Base-by-base conservation (phyloP, 2,888 invertebrate genomes). In the Synergus japonicus region DNA sequence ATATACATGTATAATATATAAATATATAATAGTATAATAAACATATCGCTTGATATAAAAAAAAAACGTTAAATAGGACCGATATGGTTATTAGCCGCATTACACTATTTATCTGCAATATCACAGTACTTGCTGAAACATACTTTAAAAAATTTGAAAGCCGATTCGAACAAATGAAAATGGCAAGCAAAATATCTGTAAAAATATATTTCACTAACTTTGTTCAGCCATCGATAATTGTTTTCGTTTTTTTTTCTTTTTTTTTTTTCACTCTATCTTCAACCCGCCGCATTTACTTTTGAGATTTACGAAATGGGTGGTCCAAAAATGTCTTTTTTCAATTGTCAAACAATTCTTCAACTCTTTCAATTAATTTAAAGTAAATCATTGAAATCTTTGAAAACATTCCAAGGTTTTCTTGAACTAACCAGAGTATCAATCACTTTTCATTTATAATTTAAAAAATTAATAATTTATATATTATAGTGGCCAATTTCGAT, bases 121-220 rank as follows among this genome's bases (percentile, higher is more conserved):
- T 92, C 92, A 92, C 92, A 92, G 92, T 92, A 92, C 88, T 92
- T 90, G 89, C 89, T 90, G 90, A 91, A 91, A 91, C 88, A 89
- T 90, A 89, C 88, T 88, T 89, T 89, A 89, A 87, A 85, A 86
- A 82, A 88, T 87, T 86, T 85, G 82, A 86, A 87, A 88, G 86
- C 88, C 86, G 85, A 89, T 88, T 82, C 79, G 83, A 86, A 86
- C 79, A 84, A 89, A 89, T 87, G 85, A 86, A 85, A 90, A 89
- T 90, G 89, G 88, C 90, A 91, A 90, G 89, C 88, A 88, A 89
- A 86, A 88, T 87, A 85, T 84, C 79, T 79, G 79, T 77, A 76
- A 82, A 85, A 84, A 84, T 77, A 83, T 81, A 64, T 22, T 82
- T 78, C 76, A 79, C 77, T 76, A 82, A 84, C 83, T 78, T 85